These are phyloP conservation scores for Propithecus deckenii DNA, from an alignment of 2,797 vertebrate genomes.

Conservation along the genomic window DNA sequence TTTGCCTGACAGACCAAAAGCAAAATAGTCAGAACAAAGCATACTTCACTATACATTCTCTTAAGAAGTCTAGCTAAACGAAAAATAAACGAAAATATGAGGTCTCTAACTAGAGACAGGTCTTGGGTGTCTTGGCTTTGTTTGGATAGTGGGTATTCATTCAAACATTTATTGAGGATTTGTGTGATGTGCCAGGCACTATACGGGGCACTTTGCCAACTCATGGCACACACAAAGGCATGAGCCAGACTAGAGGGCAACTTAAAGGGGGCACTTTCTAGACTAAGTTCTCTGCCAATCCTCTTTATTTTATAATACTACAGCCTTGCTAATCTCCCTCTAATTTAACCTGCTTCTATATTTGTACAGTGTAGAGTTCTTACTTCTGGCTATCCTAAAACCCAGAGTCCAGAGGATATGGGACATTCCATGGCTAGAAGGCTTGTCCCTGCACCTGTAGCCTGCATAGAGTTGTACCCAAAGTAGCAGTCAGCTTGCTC, in stretches of 20 bases:
- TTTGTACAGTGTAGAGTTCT: constrained; percentile 35
- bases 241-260: neutral
- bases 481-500: neutral
- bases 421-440: neutral
- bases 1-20: neutral
- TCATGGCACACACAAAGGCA: neutral
- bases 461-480: neutral
- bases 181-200: neutral
- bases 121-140: neutral
- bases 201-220: neutral
- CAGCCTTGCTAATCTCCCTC: constrained; percentile 67
- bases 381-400: neutral
- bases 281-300: constrained; percentile 64
- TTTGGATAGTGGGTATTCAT: constrained; percentile 18
- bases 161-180: constrained; percentile 12
- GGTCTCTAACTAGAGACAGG: neutral
- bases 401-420: neutral
- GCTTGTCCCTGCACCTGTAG: neutral
- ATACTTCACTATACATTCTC: neutral
- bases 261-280: constrained; percentile 68
- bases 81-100: constrained; percentile 34
- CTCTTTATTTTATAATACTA: constrained; percentile 69
- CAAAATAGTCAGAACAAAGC: constrained; percentile 34
- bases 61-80: neutral
- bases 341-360: constrained; percentile 76